phyloP scores from a whole-genome alignment of 1,140 invertebrate genomes.

The Zeugodacus cucurbitae region DNA sequence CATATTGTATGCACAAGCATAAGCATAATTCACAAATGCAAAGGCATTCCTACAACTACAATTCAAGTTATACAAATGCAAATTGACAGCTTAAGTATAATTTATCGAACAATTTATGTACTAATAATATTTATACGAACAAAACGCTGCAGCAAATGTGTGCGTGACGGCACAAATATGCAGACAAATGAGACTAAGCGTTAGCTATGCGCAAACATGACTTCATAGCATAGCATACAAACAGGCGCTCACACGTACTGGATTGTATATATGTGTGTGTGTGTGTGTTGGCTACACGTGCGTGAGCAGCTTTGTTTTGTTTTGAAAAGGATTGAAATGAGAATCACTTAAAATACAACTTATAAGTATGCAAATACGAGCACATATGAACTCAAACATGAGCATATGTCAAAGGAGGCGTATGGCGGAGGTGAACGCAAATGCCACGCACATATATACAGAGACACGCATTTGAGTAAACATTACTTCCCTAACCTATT shows the following conservation, averaged over 20 bases:
- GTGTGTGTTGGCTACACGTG: not conserved
- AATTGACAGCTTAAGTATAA: not conserved
- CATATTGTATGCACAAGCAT: not conserved
- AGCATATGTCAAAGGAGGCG: no score
- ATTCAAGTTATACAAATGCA: not conserved
- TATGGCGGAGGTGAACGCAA: no score
- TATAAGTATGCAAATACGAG: not conserved
- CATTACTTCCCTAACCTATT: not conserved
- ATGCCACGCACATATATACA: not conserved
- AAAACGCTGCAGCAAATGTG: not conserved
- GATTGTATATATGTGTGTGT: not conserved
- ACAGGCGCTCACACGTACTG: not conserved
- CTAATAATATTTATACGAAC: not conserved
- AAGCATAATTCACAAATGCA: not conserved
- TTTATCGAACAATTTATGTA: not conserved
- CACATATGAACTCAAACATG: not conserved
- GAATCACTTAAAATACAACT: not conserved
- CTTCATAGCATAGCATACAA: not conserved
- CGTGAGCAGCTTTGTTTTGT: not conserved
- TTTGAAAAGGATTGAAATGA: not conserved
- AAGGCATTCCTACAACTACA: not conserved
- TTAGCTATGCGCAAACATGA: not conserved
- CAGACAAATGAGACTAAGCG: not conserved
- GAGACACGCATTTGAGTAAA: not conserved
- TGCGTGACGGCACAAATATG: not conserved